phyloP scores from a whole-genome alignment of 2,797 vertebrate species.

The Gallinago solitaria region DNA sequence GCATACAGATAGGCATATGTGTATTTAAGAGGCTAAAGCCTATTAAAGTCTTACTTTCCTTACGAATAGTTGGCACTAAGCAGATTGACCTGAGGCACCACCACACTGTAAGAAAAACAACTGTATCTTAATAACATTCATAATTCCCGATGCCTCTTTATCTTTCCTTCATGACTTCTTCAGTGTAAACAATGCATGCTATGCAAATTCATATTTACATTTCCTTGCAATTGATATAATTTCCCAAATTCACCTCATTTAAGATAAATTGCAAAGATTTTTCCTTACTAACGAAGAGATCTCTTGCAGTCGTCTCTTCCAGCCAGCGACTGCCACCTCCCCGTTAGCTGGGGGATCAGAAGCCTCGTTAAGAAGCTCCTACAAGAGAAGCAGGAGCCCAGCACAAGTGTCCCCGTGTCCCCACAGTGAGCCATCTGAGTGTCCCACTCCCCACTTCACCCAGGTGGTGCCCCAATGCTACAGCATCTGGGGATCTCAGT shows the following conservation, averaged over 20 bases:
- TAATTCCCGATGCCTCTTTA: background rate
- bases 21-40: background rate
- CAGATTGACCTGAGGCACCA: background rate
- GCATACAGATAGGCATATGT: background rate
- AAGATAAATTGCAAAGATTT: background rate
- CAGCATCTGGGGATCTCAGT: background rate
- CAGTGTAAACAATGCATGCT: rapidly evolving
- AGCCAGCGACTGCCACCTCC: background rate
- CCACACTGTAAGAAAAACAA: rapidly evolving
- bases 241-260: background rate
- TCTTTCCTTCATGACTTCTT: background rate
- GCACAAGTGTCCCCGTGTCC: rapidly evolving
- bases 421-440: rapidly evolving
- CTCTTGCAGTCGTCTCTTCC: background rate
- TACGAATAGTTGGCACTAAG: background rate
- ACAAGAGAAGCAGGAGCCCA: background rate
- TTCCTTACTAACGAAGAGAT: background rate
- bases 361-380: background rate
- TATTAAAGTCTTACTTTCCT: background rate
- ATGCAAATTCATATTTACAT: background rate
- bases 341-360: rapidly evolving
- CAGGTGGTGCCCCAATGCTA: background rate
- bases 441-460: background rate
- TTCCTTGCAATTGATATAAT: background rate
- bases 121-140: background rate